Evolutionary conservation across 2,797 vertebrate species (phyloP), one percentile per base, ranked within the genome.

Genomic region (Phoxinus dragarum): DNA sequence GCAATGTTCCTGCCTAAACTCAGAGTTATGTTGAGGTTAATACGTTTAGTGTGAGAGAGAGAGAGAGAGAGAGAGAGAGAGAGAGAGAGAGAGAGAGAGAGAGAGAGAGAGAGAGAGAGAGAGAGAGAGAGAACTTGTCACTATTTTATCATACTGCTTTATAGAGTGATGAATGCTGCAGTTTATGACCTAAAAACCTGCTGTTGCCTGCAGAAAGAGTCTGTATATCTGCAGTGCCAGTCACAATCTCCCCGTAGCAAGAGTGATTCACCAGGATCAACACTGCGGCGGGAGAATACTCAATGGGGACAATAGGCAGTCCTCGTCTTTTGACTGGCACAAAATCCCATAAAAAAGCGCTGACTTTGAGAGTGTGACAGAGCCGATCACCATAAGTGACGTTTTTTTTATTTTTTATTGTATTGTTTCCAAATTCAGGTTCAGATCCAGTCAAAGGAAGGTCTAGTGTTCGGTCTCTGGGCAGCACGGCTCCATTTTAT

Each of bases 201-300:
- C 49, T 27, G 66, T 74, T 59, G 54, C 66, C 49, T 71, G 69
- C 76, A 73, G 71, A 76, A 42, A 12, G 52, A 69, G 40, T 71
- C 5, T 61, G 49, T 83, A 42, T 80, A 71, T 86, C 69, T 84
- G 66, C 80, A 86, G 80, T 67, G 68, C 73, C 76, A 88, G 59
- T 79, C 59, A 77, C 67, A 84, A 74, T 72, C 59, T 44, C 23
- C 12, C 69, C 9, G 17, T 23, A 9, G 59, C 56, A 54, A 81
- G 76, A 80, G 73, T 86, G 85, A 86, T 74, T 73, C 47, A 31
- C 47, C 8, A 21, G 69, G 86, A 89, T 86, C 82, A 83, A 87
- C 66, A 4, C 47, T 85, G 85, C 16, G 6, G 73, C 82, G 38
- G 61, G 34, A 71, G 52, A 64, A 76, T 71, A 83, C 75, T 80